Base-by-base conservation (phyloP, 2,888 invertebrate species). In the Polydrusus pterygomalis region DNA sequence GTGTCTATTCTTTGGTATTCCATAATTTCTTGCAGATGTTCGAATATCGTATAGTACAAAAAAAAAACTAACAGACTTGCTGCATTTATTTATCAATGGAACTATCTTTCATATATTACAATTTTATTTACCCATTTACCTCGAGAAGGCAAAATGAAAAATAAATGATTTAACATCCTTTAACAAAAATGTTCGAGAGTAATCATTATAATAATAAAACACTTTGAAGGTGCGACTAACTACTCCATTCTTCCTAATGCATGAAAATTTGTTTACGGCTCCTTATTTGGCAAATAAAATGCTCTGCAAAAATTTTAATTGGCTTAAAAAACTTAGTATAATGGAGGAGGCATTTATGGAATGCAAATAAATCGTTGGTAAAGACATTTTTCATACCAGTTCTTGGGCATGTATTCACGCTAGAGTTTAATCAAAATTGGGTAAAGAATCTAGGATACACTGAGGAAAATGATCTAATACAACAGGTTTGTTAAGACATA, bases 291-390 rank as follows among this genome's bases (percentile, higher is more conserved):
- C 49, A 8, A 49, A 49, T 49, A 43, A 49, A 49, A 49, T 18
- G 49, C 18, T 49, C 17, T 17, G 49, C 15, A 17, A 49, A 49
- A 49, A 49, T 17, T 49, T 49, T 49, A 49, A 49, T 49, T 49
- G 18, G 18, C 49, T 49, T 17, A 49, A 49, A 17, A 49, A 49
- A 6, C 11, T 43, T n/a, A 43, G 13, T 43, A n/a, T 43, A 43
- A 13, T 7, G 34, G 34, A 34, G 43, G n/a, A n/a, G 43, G 43
- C 1, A 43, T 43, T 43, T 43, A 43, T 43, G 43, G 13, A n/a
- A 43, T 43, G n/a, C 5, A n/a, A n/a, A 43, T 43, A 13, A 25
- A 10, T 34, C 10, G 34, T 9, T 34, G 34, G 34, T 34, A 34
- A 10, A 34, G 34, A 34, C 2, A 34, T 34, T 34, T 34, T 3